Percentiles rank a stretch among this genome's conserved stretches.
Evolutionary conservation across 2,888 invertebrate species (phyloP).

Genomic region (Lapara coniferarum): DNA sequence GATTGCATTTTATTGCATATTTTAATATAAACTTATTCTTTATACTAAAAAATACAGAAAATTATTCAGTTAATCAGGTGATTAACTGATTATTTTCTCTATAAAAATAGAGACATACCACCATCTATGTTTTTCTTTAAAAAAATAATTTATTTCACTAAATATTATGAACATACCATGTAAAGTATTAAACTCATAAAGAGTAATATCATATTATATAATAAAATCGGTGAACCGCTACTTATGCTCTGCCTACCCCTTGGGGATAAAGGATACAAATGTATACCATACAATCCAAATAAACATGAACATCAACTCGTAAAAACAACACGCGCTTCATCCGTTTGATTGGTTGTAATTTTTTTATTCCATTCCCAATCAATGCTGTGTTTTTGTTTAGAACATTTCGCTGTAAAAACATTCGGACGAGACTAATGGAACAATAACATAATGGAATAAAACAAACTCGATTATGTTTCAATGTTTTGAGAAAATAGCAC

Average conservation of each 20-base stretch:
- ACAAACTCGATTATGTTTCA: background rate
- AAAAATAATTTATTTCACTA: too few relatives aligned
- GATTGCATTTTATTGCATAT: too few relatives aligned
- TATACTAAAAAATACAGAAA: too few relatives aligned
- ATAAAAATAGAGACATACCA: too few relatives aligned
- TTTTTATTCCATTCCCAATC: constrained; percentile 15
- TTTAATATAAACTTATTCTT: too few relatives aligned
- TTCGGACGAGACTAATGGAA: constrained; percentile 4
- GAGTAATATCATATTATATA: too few relatives aligned
- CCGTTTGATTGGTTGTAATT: constrained; percentile 14
- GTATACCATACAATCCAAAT: background rate
- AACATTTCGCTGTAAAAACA: constrained; percentile 4
- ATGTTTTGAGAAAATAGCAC: background rate
- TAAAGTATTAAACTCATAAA: too few relatives aligned
- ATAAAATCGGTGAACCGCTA: too few relatives aligned
- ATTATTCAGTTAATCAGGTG: too few relatives aligned
- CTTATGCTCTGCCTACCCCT: too few relatives aligned
- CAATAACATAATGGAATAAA: constrained; percentile 20
- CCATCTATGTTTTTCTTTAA: background rate
- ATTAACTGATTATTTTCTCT: too few relatives aligned
- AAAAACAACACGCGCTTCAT: background rate
- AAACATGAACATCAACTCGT: background rate
- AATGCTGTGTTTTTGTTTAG: constrained; percentile 18
- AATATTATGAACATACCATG: too few relatives aligned
- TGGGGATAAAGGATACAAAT: background rate